Base-by-base conservation (phyloP, 2,888 invertebrate genomes). In the Acronicta leporina region DNA sequence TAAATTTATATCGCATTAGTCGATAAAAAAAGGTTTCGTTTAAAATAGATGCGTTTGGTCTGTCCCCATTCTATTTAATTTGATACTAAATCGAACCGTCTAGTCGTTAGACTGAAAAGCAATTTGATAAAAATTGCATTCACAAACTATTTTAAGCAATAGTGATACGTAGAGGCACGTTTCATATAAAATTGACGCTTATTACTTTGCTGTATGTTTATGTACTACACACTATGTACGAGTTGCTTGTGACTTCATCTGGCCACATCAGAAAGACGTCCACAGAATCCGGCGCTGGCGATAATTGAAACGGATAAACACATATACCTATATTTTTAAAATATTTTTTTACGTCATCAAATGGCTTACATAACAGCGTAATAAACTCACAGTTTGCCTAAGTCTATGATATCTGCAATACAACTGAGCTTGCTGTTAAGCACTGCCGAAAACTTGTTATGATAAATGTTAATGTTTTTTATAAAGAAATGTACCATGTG, bases 111-210 rank as follows among this genome's bases (percentile, higher is more conserved):
- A 57, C 45, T 50, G 48, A 63, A 69, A 68, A 63, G 50, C 51
- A 47, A 63, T 73, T 69, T 54, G 14, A 35, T 54, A 48, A 68
- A 63, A 70, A 69, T 58, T 63, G 63, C 73, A 74, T 47, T 56
- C 48, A n/a, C 30, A 38, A 53, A 68, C 43, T 53, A 46, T 73
- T 61, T 62, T 9, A 16, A 41, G 43, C 40, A 48, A 49, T 49
- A 42, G 20, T 61, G 27, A 49, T 60, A 60, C 13, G 8, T 48
- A 27, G 16, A 20, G 30, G n/a, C 42, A 52, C 51, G 54, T 52
- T 52, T 55, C 15, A 68, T 49, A 68, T 72, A 53, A 72, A 49
- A 59, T 33, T 59, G 14, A 68, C 10, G 10, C 20, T 59, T 48
- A 38, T 51, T 61, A 44, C 15, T 47, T 16, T 44, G 14, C 11